Evolutionary conservation across 2,888 invertebrate genomes (phyloP), one percentile per base, ranked within the genome.

Genomic region (Oscheius onirici): DNA sequence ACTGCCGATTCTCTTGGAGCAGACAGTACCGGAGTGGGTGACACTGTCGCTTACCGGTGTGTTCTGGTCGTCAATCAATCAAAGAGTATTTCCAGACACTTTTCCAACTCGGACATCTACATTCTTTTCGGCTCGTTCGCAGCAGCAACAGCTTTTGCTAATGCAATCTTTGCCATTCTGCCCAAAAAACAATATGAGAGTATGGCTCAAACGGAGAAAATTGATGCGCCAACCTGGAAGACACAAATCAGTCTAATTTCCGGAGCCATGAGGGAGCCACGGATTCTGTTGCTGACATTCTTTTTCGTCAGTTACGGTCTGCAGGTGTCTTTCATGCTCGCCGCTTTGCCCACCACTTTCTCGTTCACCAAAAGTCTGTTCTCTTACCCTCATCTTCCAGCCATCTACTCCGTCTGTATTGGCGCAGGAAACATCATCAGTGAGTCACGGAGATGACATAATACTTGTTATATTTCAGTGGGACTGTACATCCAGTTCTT

Each of bases 391-490:
- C 51, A 52, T 51, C 41, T 69, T 11, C 60, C 60, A 40, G 69
- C 69, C 22, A 24, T 69, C 49, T 69, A 69, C 46, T 52, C 52
- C 15, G 41, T 65, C 34, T 46, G 44, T 28, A 65, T 70, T 11
- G 70, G 70, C 11, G 52, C 52, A 15, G 70, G 70, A 40, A 70
- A 70, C 34, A 65, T 70, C 10, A 70, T 70, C 28, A 65, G 70
- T 70, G 15, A 63, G 70, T 74, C 20, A 24, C 46, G 22, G n/a
- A 49, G 20, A 26, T 34, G 34, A 34, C 34, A 34, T 6, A 34
- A 34, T 34, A 34, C 3, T n/a, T 34, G 8, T 8, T 6, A 8
- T 34, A 34, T 6, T 8, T 34, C 41, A 69, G 69, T 58, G 58
- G 69, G 69, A 17, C n/a, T 60, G 6, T 69, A 60, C 40, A 69